phyloP scores from a whole-genome alignment of 2,113 vertebrate genomes.

The Gorilla gorilla region DNA sequence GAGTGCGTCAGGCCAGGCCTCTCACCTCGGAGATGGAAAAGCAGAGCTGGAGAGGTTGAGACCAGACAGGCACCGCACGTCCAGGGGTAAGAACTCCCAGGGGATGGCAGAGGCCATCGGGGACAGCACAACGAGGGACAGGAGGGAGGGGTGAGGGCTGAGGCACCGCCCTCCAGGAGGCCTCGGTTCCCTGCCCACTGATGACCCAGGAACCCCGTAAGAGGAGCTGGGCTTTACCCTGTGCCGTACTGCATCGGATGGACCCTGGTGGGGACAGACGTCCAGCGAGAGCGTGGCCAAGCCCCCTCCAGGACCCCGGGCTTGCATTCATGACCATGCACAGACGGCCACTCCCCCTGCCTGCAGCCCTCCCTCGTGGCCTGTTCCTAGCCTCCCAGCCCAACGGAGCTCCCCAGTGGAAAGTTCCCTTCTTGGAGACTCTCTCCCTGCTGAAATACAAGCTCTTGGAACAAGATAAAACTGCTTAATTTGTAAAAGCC shows the following conservation, averaged over 20 bases:
- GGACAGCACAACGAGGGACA: not conserved
- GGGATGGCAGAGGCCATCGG: not conserved
- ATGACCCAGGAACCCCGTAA: not conserved
- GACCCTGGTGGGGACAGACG: not conserved
- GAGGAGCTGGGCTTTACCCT: not conserved
- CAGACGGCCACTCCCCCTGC: not conserved
- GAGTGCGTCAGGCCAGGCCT: not conserved
- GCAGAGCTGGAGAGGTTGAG: not conserved
- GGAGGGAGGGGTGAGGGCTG: not conserved
- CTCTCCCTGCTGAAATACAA: conserved; percentile 20
- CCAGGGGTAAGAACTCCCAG: not conserved
- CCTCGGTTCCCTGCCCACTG: not conserved
- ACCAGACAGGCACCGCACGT: accelerated
- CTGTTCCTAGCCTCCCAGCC: not conserved
- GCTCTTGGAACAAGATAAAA: conserved; percentile 71
- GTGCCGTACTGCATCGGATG: accelerated
- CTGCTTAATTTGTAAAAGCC: conserved; percentile 63
- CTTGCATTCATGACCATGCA: accelerated
- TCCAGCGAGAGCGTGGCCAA: accelerated
- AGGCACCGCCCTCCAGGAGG: not conserved
- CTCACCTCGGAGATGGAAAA: not conserved
- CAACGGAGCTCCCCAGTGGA: conserved; percentile 12
- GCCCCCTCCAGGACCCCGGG: not conserved
- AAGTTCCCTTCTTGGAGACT: conserved; percentile 51
- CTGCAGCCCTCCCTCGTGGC: accelerated